Evolutionary conservation across 2,113 vertebrate species (phyloP).

Genomic region (Cichladusa arquata): DNA sequence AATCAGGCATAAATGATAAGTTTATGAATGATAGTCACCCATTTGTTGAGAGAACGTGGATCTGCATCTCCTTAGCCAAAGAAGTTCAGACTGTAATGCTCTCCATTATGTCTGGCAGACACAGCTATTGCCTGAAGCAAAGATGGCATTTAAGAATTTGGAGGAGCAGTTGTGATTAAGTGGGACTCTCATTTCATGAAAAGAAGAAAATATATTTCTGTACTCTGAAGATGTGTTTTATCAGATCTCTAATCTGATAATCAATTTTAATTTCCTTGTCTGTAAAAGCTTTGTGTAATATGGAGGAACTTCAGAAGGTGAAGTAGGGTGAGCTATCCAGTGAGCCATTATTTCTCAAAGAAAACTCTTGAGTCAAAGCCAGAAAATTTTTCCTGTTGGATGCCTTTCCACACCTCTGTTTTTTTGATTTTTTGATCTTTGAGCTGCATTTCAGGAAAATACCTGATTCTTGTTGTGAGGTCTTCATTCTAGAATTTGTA

Average conservation of each 20-base stretch:
- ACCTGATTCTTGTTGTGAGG: neutral
- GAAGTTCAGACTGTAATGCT: neutral
- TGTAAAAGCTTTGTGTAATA: neutral
- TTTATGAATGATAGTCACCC: fast-evolving
- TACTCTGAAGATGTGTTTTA: neutral
- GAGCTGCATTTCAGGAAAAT: neutral
- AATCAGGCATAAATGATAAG: neutral
- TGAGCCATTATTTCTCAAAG: neutral
- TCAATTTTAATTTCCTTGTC: conserved; percentile 21
- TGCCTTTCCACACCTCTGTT: neutral
- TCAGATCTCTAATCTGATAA: conserved; percentile 3
- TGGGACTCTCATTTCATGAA: neutral
- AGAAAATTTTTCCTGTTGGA: conserved; percentile 3
- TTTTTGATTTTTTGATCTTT: neutral
- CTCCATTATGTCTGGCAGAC: neutral
- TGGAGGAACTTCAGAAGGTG: neutral
- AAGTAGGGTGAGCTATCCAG: neutral
- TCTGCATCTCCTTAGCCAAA: neutral
- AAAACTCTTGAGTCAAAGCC: neutral
- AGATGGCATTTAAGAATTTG: neutral
- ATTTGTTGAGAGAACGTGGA: neutral
- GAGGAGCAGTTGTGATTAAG: conserved; percentile 3
- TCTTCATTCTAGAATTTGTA: neutral
- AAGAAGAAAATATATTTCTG: neutral
- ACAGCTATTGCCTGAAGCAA: neutral